A percentile compares a stretch with the other conserved stretches of the same genome.
These are phyloP conservation scores for Coelopa frigida DNA, from an alignment of 1,140 invertebrate genomes.

Conservation along the genomic window DNA sequence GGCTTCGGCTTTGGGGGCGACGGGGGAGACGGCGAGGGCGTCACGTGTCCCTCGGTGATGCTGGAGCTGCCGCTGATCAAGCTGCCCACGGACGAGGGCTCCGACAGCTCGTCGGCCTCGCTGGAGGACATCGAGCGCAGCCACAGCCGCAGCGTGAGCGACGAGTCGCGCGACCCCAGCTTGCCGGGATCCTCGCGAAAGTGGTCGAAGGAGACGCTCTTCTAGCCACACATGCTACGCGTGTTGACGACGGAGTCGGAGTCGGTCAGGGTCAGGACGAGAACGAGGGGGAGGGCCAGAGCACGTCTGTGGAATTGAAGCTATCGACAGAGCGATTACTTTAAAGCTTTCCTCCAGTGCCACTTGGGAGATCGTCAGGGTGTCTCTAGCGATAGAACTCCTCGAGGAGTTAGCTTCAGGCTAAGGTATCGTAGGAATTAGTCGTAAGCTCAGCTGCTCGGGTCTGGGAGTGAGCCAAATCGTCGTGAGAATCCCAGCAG, in stretches of 20 bases:
- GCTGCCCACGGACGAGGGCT: constrained; percentile 22
- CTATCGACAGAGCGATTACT: constrained; percentile 1
- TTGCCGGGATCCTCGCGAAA: constrained; percentile 38
- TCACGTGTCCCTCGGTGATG: constrained; percentile 32
- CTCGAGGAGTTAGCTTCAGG: too few relatives aligned
- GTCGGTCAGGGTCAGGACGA: neutral
- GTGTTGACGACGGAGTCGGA: neutral
- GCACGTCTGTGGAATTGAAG: constrained; percentile 4
- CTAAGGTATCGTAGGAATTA: too few relatives aligned
- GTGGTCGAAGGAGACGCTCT: constrained; percentile 45
- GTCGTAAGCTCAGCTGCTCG: too few relatives aligned
- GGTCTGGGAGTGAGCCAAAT: too few relatives aligned
- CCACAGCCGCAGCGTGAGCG: constrained; percentile 11
- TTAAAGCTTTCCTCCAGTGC: constrained; percentile 6
- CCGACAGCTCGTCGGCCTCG: constrained; percentile 8
- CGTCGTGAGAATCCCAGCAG: too few relatives aligned
- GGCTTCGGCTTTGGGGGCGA: neutral
- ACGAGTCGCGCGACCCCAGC: constrained; percentile 32
- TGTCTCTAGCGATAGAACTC: too few relatives aligned
- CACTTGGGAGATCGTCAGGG: constrained; percentile 1
- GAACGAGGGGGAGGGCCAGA: neutral
- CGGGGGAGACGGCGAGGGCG: constrained; percentile 8
- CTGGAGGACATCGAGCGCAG: constrained; percentile 11
- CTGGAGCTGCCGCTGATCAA: constrained; percentile 41
- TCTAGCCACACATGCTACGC: constrained; percentile 39